phyloP scores from a whole-genome alignment of 1,140 invertebrate genomes.

The Nasonia vitripennis region DNA sequence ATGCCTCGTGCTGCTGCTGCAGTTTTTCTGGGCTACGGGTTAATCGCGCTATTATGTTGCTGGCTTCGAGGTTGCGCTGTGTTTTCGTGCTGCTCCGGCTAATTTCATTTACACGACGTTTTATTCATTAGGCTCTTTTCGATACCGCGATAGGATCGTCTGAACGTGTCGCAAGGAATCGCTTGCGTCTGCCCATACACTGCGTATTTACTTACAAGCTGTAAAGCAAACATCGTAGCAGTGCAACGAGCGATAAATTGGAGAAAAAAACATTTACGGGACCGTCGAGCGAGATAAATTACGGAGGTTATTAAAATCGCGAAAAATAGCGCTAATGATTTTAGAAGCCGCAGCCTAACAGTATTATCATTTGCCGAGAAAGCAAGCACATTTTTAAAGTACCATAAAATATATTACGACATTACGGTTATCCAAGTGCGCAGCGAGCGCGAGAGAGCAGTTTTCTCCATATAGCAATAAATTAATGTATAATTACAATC shows the following conservation, averaged over 20 bases:
- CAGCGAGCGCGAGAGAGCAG: neutral
- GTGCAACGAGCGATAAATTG: neutral
- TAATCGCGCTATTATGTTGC: neutral
- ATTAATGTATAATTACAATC: constrained; percentile 43
- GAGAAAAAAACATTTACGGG: neutral
- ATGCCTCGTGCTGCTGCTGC: neutral
- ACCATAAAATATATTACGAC: constrained; percentile 41
- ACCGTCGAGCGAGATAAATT: neutral
- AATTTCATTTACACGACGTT: neutral
- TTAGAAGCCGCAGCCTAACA: constrained; percentile 12
- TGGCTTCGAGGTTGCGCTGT: neutral
- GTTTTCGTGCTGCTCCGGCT: neutral
- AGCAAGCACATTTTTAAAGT: constrained; percentile 22
- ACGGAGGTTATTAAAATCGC: neutral
- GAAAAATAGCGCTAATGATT: constrained; percentile 21
- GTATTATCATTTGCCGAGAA: constrained; percentile 40
- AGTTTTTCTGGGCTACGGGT: neutral
- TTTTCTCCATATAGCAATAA: constrained; percentile 29
- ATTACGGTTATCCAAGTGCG: constrained; percentile 17
- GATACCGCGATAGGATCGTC: no score
- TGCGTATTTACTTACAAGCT: neutral
- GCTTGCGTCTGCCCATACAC: no score
- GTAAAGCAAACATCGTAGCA: neutral
- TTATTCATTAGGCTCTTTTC: neutral
- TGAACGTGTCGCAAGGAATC: no score